Conservation (phyloP, 2,113 vertebrate species). For the Chloebia gouldiae region DNA sequence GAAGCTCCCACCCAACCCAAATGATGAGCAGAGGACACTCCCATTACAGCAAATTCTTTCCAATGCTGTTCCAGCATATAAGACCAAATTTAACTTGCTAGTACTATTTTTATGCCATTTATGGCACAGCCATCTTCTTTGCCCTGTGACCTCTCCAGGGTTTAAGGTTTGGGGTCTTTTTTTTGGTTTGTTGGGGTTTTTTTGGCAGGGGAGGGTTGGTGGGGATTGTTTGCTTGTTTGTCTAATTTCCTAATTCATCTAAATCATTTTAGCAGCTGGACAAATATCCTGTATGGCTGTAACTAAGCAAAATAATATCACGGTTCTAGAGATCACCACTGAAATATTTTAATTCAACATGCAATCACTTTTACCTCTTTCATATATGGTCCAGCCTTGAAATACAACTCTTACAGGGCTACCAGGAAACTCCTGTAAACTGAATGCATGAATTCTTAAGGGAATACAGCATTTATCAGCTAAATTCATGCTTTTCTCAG, state of each 20-base stretch:
- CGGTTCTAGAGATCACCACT: background rate
- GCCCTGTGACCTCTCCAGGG: background rate
- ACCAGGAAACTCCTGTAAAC: background rate
- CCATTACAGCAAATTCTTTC: background rate
- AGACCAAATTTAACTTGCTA: background rate
- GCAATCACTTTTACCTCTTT: background rate
- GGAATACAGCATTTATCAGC: background rate
- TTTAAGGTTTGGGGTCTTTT: too few relatives aligned
- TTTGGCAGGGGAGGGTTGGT: fast-evolving
- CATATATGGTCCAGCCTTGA: background rate
- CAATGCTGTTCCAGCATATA: background rate
- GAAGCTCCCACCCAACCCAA: background rate
- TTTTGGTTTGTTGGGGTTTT: fast-evolving
- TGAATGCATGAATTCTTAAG: background rate
- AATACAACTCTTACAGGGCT: background rate
- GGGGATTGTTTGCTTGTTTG: background rate
- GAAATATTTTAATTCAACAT: background rate
- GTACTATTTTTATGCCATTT: background rate
- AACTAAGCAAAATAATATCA: background rate
- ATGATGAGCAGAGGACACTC: background rate
- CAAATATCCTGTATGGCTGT: background rate
- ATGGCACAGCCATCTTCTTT: background rate
- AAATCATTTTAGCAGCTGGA: background rate
- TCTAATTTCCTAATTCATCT: background rate
- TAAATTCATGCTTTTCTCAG: background rate